phyloP scores from a whole-genome alignment of 1,140 invertebrate species.

The fruit fly (Drosophila melanogaster) region Release_6_plus_ISO1_MT NC_004354.4:12512001-12512500 shows the following conservation, averaged over 20 bases:
- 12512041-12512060: slow-evolving; percentile 15
- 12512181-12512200: slow-evolving; percentile 17
- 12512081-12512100: slow-evolving; percentile 13
- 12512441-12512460: slow-evolving; percentile 24
- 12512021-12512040: not conserved
- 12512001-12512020: not conserved
- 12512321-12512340: slow-evolving; percentile 14
- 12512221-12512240: not conserved
- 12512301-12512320: not conserved
- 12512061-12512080: slow-evolving; percentile 4
- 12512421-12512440: slow-evolving; percentile 54
- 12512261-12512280: too few species aligned
- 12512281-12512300: not conserved
- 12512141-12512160: not conserved
- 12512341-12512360: slow-evolving; percentile 31
- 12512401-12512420: slow-evolving; percentile 73
- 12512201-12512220: not conserved
- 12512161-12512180: slow-evolving; percentile 4
- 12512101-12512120: slow-evolving; percentile 7
- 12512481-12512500: slow-evolving; percentile 67
- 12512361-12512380: slow-evolving; percentile 33
- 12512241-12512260: too few species aligned
- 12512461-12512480: slow-evolving; percentile 74
- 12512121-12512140: not conserved
- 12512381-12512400: slow-evolving; percentile 24